A percentile compares a stretch with the other conserved stretches of the same genome.
phyloP scores from a whole-genome alignment of 2,888 invertebrate genomes.

The Acanthosepion pharaonis region DNA sequence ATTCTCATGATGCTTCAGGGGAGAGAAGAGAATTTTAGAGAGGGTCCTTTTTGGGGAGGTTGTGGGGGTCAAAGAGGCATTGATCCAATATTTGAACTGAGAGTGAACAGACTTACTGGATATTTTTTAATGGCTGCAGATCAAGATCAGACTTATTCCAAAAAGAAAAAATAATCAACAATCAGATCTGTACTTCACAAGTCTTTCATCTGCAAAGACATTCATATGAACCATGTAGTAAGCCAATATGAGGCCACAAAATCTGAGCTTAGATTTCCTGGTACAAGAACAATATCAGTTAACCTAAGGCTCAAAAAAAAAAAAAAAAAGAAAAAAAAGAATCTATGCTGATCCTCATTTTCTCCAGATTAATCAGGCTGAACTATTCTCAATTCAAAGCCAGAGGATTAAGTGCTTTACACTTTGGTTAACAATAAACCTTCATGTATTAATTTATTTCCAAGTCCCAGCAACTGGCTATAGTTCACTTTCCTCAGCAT shows the following conservation, averaged over 20 bases:
- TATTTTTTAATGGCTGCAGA: not conserved
- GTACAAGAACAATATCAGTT: not conserved
- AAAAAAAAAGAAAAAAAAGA: too few species aligned
- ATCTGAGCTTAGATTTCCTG: not conserved
- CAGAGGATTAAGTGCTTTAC: not conserved
- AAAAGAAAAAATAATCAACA: not conserved
- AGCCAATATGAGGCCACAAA: not conserved
- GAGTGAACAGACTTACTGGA: conserved; percentile 10
- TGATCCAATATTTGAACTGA: conserved; percentile 20
- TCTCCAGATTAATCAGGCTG: not conserved
- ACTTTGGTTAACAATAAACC: not conserved
- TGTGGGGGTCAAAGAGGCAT: not conserved
- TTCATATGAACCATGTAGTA: conserved; percentile 8
- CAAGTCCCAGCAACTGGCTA: conserved; percentile 34
- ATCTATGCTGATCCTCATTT: not conserved
- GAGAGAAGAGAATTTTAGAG: not conserved
- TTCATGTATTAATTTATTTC: not conserved
- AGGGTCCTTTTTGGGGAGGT: not conserved
- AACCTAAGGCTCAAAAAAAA: not conserved
- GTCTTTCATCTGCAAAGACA: not conserved
- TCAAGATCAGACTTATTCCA: not conserved
- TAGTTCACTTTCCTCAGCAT: conserved; percentile 42
- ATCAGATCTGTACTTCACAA: not conserved
- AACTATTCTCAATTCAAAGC: not conserved
- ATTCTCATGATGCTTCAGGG: not conserved